A percentile compares a stretch with the other conserved stretches of the same genome.
phyloP scores from a whole-genome alignment of 2,797 vertebrate genomes.

The Crotalus adamanteus region DNA sequence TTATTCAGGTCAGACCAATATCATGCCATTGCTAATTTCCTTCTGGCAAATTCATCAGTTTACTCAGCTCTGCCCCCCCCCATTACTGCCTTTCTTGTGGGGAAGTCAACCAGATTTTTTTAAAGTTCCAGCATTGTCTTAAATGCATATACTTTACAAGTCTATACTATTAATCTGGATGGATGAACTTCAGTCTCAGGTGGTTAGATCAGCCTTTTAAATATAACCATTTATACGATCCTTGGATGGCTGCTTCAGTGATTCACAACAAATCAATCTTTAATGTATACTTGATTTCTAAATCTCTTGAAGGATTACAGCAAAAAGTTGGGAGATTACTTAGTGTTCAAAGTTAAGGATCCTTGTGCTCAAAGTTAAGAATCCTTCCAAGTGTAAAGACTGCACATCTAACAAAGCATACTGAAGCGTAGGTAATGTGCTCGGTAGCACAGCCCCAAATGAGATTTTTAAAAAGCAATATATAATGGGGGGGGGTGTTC shows the following conservation, averaged over 20 bases:
- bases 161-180: not conserved
- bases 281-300: not conserved
- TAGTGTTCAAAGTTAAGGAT: not conserved
- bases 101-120: not conserved
- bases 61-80: not conserved
- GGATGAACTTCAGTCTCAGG: not conserved
- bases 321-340: not conserved
- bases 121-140: not conserved
- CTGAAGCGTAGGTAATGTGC: not conserved
- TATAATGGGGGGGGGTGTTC: not conserved
- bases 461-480: slow-evolving; percentile 33
- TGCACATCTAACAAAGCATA: not conserved
- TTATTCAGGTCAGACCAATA: not conserved
- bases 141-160: not conserved
- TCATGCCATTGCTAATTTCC: not conserved
- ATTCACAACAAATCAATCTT: not conserved
- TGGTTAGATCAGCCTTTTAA: not conserved
- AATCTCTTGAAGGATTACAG: not conserved
- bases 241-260: not conserved
- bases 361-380: not conserved
- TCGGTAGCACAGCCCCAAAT: not conserved
- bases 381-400: not conserved
- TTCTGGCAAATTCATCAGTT: not conserved
- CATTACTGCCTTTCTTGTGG: not conserved
- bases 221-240: not conserved